Base-by-base conservation (phyloP, 2,888 invertebrate genomes). In the Lepas anatifera region DNA sequence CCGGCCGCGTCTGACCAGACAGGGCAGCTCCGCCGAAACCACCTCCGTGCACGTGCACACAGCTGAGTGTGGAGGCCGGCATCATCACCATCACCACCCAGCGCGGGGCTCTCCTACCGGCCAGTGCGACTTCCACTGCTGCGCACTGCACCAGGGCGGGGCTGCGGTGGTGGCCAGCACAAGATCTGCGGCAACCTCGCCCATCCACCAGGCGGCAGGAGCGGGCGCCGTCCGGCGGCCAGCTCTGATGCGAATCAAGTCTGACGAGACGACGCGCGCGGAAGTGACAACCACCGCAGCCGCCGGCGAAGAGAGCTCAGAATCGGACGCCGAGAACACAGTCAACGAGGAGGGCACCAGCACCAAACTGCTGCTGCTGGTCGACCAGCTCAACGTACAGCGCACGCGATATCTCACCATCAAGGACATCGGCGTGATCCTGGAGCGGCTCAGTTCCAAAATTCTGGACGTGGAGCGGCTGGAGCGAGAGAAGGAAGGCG, bases 51-150 rank as follows among this genome's bases (percentile, higher is more conserved):
- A 89, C 83, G 86, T 90, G 79, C 90, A 92, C 81, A 90, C 90
- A 79, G 86, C 90, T 73, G 91, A 89, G 83, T 90, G 89, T 80
- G 86, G 88, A 71, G 84, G 85, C 77, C 85, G 84, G 80, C n/a
- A n/a, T n/a, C n/a, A n/a, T 76, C 89, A 84, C 80, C 73, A 73
- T 68, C 85, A 83, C 76, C 90, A 70, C 39, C 69, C 69, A 66
- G 70, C 70, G 46, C 69, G 73, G 13, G 72, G 70, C 46, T 73
- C 74, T 13, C 73, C 73, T 27, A 71, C 71, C 46, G 73, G 72
- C 48, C 75, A 93, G 81, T 95, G 95, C 84, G 95, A 95, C 83
- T 95, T 95, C 82, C 95, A 95, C 81, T 95, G 95, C 82, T 94
- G 94, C 83, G 91, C 94, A 74, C 84, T 95, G 77, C 95, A 95